Conservation (phyloP, 2,797 vertebrate species). For the Leuciscus waleckii region DNA sequence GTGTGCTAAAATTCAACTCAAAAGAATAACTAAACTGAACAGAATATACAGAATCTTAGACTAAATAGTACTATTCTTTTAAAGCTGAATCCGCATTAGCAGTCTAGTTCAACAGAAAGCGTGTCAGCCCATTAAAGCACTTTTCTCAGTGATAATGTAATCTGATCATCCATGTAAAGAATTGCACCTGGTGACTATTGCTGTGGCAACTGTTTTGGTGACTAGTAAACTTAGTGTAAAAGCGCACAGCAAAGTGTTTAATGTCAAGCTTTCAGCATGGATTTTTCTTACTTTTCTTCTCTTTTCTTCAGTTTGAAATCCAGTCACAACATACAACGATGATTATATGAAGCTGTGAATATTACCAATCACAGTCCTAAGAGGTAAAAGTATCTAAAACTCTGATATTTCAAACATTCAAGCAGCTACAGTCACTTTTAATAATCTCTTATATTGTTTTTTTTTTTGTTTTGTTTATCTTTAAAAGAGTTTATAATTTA, state of each 20-base stretch:
- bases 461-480: neutral
- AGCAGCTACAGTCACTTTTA: neutral
- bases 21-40: neutral
- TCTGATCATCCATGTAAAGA: conserved; percentile 21
- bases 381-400: neutral
- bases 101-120: neutral
- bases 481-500: neutral
- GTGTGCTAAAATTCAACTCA: neutral
- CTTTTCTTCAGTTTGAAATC: neutral
- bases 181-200: conserved; percentile 55
- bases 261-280: neutral
- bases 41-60: neutral
- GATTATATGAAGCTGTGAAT: neutral
- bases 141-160: conserved; percentile 22
- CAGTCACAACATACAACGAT: neutral
- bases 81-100: neutral
- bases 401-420: neutral
- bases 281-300: neutral
- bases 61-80: neutral
- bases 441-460: neutral
- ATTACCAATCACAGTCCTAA: neutral
- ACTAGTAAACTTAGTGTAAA: conserved; percentile 11
- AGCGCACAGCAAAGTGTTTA: neutral
- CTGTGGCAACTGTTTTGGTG: conserved; percentile 35
- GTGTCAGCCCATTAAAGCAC: neutral